Conservation (phyloP, 30 jellyfish, hydroid and myxozoan species). For the Cassiopea xamachana region DNA sequence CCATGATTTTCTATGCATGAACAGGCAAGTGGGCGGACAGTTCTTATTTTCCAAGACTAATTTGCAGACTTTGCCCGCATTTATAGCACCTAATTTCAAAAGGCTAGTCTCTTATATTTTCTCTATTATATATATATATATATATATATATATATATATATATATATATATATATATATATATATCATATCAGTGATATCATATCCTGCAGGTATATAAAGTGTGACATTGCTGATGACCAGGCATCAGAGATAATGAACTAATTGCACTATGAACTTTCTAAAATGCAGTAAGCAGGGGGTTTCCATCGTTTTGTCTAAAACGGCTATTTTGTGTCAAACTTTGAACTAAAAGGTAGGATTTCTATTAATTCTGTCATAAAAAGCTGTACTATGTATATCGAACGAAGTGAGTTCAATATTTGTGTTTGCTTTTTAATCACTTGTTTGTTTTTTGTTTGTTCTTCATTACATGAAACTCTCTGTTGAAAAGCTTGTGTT, state of each 20-base stretch:
- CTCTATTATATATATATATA: too few relatives aligned
- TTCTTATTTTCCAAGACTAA: too few relatives aligned
- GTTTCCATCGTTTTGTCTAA: slow-evolving; percentile 14
- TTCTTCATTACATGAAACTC: background rate
- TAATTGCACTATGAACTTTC: background rate
- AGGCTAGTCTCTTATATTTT: too few relatives aligned
- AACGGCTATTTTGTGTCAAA: slow-evolving; percentile 20
- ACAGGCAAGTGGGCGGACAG: too few relatives aligned
- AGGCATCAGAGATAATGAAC: background rate
- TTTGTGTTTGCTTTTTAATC: background rate
- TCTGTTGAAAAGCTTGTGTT: slow-evolving; percentile 4
- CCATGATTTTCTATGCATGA: too few relatives aligned
- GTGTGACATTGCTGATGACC: background rate
- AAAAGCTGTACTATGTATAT: background rate
- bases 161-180: too few relatives aligned
- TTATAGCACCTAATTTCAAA: too few relatives aligned
- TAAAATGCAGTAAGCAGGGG: background rate
- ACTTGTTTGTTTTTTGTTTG: background rate
- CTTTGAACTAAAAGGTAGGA: slow-evolving; percentile 24
- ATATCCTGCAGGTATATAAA: too few relatives aligned
- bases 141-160: too few relatives aligned
- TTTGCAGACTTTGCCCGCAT: too few relatives aligned
- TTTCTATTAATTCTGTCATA: slow-evolving; percentile 2
- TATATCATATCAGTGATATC: too few relatives aligned
- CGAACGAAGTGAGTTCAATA: slow-evolving; percentile 1